Evolutionary conservation across 2,888 invertebrate species (phyloP), one percentile per base, ranked within the genome.

Genomic region (Apodemia duryi): DNA sequence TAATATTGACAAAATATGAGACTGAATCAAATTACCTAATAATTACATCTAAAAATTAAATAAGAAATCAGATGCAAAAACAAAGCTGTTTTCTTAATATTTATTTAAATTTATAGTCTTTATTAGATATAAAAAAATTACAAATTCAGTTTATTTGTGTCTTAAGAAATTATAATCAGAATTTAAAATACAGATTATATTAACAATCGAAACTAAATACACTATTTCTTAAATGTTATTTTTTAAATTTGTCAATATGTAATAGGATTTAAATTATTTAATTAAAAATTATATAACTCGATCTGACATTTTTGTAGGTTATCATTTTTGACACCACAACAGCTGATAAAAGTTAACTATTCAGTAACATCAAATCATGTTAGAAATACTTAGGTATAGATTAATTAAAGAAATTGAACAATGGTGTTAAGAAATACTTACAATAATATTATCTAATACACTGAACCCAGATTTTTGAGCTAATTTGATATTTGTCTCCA

Each of bases 211-310:
- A 38, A 38, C 6, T 6, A 38, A 38, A 38, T 38, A 38, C 7
- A 38, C 7, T 7, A 7, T 38, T 1, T 43, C 10, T 11, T 10
- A 13, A 13, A 13, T 46, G 2, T 13, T 46, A 2, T 46, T 46
- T 13, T 13, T 46, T 11, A 46, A 46, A 13, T 46, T 46, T 13
- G 13, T 4, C 43, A 43, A 43, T 49, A n/a, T 49, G 5, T 21
- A 49, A 49, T 49, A 6, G 5, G 7, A 63, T 51, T 49, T 13
- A 7, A 13, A n/a, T 32, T 29, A 29, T 57, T 57, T 35, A 57
- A 32, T 57, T 32, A 29, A 57, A 57, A 57, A 57, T 57, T 57
- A 57, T 57, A 57, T 57, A 57, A 57, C n/a, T 57, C 28, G 13
- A 57, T 29, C 3, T 57, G 57, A 57, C 57, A 13, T n/a, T n/a